phyloP scores from a whole-genome alignment of 2,888 invertebrate species.

The Lepidocyrtoides sp. region DNA sequence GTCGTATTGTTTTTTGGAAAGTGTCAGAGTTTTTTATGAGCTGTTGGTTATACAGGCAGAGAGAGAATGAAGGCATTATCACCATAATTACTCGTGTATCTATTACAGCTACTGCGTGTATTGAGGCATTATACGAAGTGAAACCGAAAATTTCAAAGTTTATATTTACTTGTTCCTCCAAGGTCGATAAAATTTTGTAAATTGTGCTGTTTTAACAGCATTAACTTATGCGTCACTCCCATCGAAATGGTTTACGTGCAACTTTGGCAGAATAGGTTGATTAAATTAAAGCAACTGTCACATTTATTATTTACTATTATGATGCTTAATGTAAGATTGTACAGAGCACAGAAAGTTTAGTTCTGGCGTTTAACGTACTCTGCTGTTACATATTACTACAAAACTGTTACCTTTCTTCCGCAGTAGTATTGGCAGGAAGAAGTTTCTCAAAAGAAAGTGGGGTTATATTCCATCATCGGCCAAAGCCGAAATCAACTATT shows the following conservation, averaged over 20 bases:
- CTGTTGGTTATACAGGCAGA: too few species aligned
- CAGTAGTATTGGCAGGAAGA: not conserved
- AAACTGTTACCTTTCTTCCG: not conserved
- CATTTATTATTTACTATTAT: slow-evolving; percentile 2
- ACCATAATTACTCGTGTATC: too few species aligned
- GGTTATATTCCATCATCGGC: not conserved
- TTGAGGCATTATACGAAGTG: too few species aligned
- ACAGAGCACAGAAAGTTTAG: not conserved
- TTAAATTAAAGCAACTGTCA: slow-evolving; percentile 42
- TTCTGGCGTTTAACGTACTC: not conserved
- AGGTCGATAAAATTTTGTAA: not conserved
- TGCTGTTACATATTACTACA: too few species aligned
- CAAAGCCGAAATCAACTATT: not conserved
- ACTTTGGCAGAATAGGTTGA: not conserved
- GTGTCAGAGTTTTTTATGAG: too few species aligned
- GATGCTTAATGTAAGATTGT: not conserved
- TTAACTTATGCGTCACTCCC: slow-evolving; percentile 21
- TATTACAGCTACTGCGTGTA: too few species aligned
- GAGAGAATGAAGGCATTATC: too few species aligned
- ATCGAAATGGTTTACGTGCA: slow-evolving; percentile 2
- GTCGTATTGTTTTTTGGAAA: not conserved
- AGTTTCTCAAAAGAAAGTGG: too few species aligned
- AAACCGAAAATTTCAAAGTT: too few species aligned
- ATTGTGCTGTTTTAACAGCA: not conserved
- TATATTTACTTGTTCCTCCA: not conserved